These are phyloP conservation scores for Chymomyza procnemis DNA, from an alignment of 2,888 invertebrate genomes.

Conservation along the genomic window DNA sequence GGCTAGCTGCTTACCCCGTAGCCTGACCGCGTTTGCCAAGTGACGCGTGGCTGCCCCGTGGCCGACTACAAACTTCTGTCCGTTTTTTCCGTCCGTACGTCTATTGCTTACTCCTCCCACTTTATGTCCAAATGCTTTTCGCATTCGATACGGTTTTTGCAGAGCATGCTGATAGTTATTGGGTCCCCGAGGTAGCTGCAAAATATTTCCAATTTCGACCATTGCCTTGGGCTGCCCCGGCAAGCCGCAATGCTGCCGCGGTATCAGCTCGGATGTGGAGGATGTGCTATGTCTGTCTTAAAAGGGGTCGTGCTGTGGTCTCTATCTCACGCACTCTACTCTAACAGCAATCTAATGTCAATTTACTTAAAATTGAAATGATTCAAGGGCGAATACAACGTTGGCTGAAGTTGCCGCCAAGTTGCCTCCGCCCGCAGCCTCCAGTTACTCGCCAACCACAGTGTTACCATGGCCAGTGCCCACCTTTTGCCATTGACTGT, in stretches of 20 bases:
- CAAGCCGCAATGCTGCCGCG: conserved; percentile 29
- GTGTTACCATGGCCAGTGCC: not conserved
- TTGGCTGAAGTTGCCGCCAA: conserved; percentile 25
- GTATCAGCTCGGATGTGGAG: too few relatives aligned
- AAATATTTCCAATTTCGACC: conserved; percentile 53
- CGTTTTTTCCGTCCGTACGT: not conserved
- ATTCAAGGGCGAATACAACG: conserved; percentile 70
- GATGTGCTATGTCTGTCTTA: too few relatives aligned
- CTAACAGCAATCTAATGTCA: conserved; percentile 68
- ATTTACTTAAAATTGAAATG: conserved; percentile 74
- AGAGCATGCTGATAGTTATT: conserved; percentile 70
- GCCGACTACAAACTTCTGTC: conserved; percentile 21
- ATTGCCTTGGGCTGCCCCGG: conserved; percentile 8
- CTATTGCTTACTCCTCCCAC: not conserved
- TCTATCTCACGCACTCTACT: not conserved
- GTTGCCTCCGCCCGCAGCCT: not conserved
- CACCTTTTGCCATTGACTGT: not conserved
- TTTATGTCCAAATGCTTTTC: not conserved
- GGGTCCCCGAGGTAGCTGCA: conserved; percentile 50
- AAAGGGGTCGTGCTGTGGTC: too few relatives aligned
- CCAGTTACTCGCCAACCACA: too few relatives aligned
- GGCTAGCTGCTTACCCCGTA: conserved; percentile 17
- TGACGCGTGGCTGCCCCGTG: conserved; percentile 54
- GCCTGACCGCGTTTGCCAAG: conserved; percentile 13
- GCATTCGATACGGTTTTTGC: conserved; percentile 59